These are phyloP conservation scores for Sericinus montela DNA, from an alignment of 2,888 invertebrate genomes.

Conservation along the genomic window DNA sequence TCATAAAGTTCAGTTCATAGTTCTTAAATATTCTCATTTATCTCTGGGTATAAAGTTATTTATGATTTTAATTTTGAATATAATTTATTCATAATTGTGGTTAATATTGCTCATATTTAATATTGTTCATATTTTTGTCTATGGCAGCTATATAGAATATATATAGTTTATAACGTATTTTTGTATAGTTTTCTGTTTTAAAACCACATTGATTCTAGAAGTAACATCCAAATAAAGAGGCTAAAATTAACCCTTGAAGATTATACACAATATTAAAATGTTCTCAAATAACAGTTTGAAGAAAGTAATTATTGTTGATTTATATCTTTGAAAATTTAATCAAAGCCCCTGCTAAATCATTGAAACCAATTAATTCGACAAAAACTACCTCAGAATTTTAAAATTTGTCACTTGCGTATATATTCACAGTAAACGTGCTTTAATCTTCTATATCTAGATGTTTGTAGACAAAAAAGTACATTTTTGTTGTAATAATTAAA, in stretches of 20 bases:
- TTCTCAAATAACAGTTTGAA: no score
- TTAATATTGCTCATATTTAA: no score
- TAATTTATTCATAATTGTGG: no score
- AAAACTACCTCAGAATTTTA: constrained; percentile 39
- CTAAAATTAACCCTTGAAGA: neutral
- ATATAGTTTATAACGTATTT: neutral
- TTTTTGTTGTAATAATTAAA: constrained; percentile 9
- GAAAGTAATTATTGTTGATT: no score
- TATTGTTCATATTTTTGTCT: no score
- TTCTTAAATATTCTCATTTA: no score
- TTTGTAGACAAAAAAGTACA: constrained; percentile 11
- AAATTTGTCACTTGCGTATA: constrained; percentile 20
- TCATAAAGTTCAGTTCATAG: no score
- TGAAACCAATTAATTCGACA: constrained; percentile 20
- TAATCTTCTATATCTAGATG: constrained; percentile 2
- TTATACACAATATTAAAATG: no score
- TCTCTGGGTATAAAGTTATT: no score
- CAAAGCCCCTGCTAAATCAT: neutral
- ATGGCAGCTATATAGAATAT: no score
- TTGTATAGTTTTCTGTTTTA: neutral
- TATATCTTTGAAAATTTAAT: neutral
- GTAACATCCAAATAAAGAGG: constrained; percentile 6
- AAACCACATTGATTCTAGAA: neutral
- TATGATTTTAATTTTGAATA: no score
- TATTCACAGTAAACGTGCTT: constrained; percentile 9